Evolutionary conservation across 2,888 invertebrate genomes (phyloP), one percentile per base, ranked within the genome.

Genomic region (Ischnura elegans): DNA sequence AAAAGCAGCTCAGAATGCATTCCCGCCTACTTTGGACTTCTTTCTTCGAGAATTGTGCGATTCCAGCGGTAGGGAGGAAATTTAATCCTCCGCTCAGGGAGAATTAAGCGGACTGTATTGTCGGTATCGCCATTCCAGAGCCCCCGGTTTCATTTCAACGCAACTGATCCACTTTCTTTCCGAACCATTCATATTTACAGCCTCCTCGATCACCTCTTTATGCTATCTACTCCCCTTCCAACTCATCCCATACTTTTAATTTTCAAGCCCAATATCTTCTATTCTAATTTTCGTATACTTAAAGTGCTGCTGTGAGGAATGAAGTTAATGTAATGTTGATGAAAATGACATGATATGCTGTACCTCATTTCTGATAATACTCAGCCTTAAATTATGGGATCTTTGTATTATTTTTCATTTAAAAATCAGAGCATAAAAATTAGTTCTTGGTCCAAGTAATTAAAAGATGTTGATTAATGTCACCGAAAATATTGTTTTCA

Each of bases 101-200:
- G 76, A 76, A 76, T 36, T 36, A 76, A 76, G 36, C 29, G 76
- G 16, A 76, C 76, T 76, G 76, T 13, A 36, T 76, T 76, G 76
- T 76, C 76, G 4, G 29, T 76, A 76, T 13, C 36, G 76, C 6
- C 36, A 1, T 6, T 6, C 61, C n/a, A 5, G 25, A 51, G 13
- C 19, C 61, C 16, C 61, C 8, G 29, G 76, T 76, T 76, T 76
- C 76, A 76, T 76, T 76, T 76, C 36, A 25, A 76, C 76, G 76
- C 36, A 36, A 29, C 25, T 76, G 76, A 76, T 76, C 76, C 76
- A 76, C 76, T 76, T 76, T 76, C 76, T 8, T 36, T 25, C 36
- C 76, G 76, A 76, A 13, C 76, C 76, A 76, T 76, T 76, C 76
- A 76, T 76, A 76, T 76, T 76, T 76, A 76, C 29, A 76, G 29